Base-by-base conservation (phyloP, 2,797 vertebrate species). In the Arrhamphus sclerolepis region DNA sequence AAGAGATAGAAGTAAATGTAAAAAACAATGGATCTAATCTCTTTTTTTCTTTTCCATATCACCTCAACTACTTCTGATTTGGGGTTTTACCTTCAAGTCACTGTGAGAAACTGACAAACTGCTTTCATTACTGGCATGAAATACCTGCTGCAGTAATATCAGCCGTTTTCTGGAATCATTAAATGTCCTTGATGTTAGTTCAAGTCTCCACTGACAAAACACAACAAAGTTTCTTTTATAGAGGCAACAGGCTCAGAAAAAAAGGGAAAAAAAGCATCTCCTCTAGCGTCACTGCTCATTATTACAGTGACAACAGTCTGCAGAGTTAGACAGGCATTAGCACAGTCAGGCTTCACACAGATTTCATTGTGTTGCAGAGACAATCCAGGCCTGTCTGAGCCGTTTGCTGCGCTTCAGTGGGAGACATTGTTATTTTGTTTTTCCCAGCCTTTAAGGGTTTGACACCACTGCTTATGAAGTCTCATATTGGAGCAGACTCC, bases 391-490 rank as follows among this genome's bases (percentile, higher is more conserved):
- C 62, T 52, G 65, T 53, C 26, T 34, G 61, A 53, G 48, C 56
- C 50, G 52, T 48, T 54, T 38, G 66, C 59, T 52, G 14, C 31
- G 39, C 31, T 74, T 78, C 56, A n/a, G 4, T 49, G 76, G 76
- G 64, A 76, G 21, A 44, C 46, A 5, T 57, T 62, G 62, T 78
- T 81, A 42, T 81, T 73, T 80, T 74, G 66, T 70, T 79, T 71
- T 50, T 39, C n/a, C 50, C 62, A 70, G 55, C 54, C 69, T 76
- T 82, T 60, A 54, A 67, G 56, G 42, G 49, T 54, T 60, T 62
- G 60, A 70, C 71, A 55, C 55, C 54, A 18, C 51, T 69, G 66
- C 80, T 78, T 75, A 78, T 73, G 69, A 80, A 75, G 70, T 64
- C 66, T 79, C 61, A 56, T 83, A 64, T 60, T 82, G 62, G 62